phyloP scores from a whole-genome alignment of 2,797 vertebrate genomes.

The Rhinella marina region DNA sequence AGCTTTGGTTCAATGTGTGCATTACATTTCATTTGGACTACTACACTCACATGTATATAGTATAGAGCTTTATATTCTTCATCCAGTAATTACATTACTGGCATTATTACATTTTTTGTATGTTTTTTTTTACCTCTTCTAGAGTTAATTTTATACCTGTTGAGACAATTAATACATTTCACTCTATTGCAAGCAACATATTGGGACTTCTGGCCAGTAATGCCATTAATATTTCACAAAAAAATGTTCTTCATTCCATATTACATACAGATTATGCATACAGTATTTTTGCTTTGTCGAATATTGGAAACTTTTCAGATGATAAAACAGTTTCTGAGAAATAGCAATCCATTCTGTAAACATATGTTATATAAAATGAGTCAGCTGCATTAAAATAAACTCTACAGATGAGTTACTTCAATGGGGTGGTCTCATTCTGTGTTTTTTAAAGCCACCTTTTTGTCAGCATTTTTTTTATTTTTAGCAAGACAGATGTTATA shows the following conservation, averaged over 20 bases:
- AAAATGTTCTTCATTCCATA: not conserved
- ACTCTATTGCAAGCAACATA: constrained; percentile 75
- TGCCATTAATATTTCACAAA: constrained; percentile 40
- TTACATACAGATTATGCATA: not conserved
- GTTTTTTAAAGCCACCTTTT: no score
- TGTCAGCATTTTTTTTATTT: no score
- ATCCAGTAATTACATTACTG: no score
- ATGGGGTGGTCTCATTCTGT: no score
- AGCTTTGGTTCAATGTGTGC: not conserved
- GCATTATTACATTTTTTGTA: no score
- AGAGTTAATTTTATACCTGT: not conserved
- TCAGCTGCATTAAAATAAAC: not conserved
- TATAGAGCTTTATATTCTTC: not conserved
- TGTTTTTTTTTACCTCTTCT: not conserved
- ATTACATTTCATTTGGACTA: not conserved
- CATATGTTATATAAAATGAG: not conserved
- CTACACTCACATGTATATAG: not conserved
- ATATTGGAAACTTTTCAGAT: not conserved
- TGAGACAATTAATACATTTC: not conserved
- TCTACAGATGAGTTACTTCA: not conserved
- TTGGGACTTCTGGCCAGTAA: constrained; percentile 97
- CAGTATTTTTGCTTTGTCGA: not conserved
- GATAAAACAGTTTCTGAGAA: not conserved
- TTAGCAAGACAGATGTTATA: no score
- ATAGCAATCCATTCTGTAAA: not conserved